Evolutionary conservation across 2,888 invertebrate species (phyloP), one percentile per base, ranked within the genome.

Genomic region (Melipona bicolor): DNA sequence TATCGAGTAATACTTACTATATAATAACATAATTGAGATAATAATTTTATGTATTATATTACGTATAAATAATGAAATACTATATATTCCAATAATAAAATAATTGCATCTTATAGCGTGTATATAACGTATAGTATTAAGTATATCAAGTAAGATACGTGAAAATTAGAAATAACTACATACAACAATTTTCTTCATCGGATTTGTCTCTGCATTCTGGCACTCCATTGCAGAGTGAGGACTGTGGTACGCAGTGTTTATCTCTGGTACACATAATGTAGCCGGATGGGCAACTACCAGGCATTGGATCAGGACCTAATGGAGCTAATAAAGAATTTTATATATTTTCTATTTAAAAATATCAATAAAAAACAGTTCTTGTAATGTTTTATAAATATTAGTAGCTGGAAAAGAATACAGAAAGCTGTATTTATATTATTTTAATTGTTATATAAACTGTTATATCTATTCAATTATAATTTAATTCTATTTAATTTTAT

Each of bases 191-290:
- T 59, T 92, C 90, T 93, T 97, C 96, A 91, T 96, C 96, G 15
- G 96, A 95, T 71, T 94, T 94, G 93, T 96, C 96, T 36, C 91
- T 90, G 92, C 96, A 96, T 91, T 97, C 96, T 62, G 91, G 91
- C 68, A 94, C 91, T 59, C 95, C 95, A 91, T 96, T 95, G 91
- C 96, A 96, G 64, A 94, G 92, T 81, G 94, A 93, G n/a, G 94
- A 93, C 56, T 92, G 89, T 62, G 95, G 94, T 21, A 95, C 93
- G 83, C 95, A 95, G 74, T 93, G 90, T 69, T 91, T 93, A 79
- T 94, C 94, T 59, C 91, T 92, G 71, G 87, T 82, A 86, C 95
- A 95, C 76, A 92, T 90, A 86, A 95, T 95, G 87, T 95, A 92
- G 68, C 93, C 94, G 11, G 90, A 79, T 6, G 91, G 91, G 86